Evolutionary conservation across 2,113 vertebrate genomes (phyloP).

Genomic region (Oryctolagus cuniculus): mOryCun1.1 NC_091438.1:162450001-162450500

Average conservation of each 20-base stretch:
- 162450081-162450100: background rate
- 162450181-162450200: no score
- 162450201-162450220: no score
- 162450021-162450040: background rate
- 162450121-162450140: background rate
- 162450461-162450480: background rate
- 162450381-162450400: slow-evolving; percentile 27
- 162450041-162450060: background rate
- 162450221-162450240: background rate
- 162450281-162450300: background rate
- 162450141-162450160: background rate
- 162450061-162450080: background rate
- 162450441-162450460: slow-evolving; percentile 36
- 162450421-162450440: background rate
- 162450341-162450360: slow-evolving; percentile 43
- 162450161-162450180: no score
- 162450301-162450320: slow-evolving; percentile 5
- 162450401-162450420: slow-evolving; percentile 46
- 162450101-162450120: background rate
- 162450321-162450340: background rate
- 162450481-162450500: background rate
- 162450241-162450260: background rate
- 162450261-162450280: background rate
- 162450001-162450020: background rate
- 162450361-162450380: slow-evolving; percentile 42